Evolutionary conservation across 2,797 vertebrate species (phyloP), one percentile per base, ranked within the genome.

Genomic region (Calcarius lapponicus): DNA sequence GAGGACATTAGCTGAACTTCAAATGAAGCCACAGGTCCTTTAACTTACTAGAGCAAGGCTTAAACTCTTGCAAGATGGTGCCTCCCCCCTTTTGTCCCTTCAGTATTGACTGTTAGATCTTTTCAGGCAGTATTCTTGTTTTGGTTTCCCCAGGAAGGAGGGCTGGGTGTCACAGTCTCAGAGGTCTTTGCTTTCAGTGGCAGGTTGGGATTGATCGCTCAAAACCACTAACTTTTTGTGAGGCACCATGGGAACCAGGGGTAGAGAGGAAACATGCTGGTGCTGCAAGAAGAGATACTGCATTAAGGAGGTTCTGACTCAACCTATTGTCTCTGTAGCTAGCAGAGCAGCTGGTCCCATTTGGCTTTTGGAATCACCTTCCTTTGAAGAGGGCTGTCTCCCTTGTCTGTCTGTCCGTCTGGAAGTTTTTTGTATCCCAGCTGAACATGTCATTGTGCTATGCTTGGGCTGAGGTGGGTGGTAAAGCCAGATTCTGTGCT

Each of bases 401-500:
- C 70, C 32, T 58, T 88, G 86, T 85, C 71, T 80, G 45, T 87
- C 65, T 87, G 80, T 86, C 74, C 88, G 81, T 88, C 54, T 94
- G 28, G 24, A 95, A 81, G 13, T 66, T 62, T 80, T 91, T 75
- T 92, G 72, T 89, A 32, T 72, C 71, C 57, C 40, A 66, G 78
- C 92, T 86, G 79, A 88, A 78, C 25, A 8, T 57, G 61, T 92
- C 79, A 17, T 84, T 95, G 56, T 88, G 57, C 79, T 87, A 32
- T 88, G 75, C 94, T 93, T 76, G 90, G 87, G 75, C 48, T 79
- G 83, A 90, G 73, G 76, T 84, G 96, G 85, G 80, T 89, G 71
- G 70, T 91, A 73, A 93, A 75, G 25, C 31, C 20, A 43, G 9
- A 29, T 75, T 80, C 36, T 80, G 38, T 64, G 19, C n/a, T 80